A percentile compares a stretch with the other conserved stretches of the same genome.
phyloP scores from a whole-genome alignment of 2,113 vertebrate genomes.

The Bambusicola thoracicus region DNA sequence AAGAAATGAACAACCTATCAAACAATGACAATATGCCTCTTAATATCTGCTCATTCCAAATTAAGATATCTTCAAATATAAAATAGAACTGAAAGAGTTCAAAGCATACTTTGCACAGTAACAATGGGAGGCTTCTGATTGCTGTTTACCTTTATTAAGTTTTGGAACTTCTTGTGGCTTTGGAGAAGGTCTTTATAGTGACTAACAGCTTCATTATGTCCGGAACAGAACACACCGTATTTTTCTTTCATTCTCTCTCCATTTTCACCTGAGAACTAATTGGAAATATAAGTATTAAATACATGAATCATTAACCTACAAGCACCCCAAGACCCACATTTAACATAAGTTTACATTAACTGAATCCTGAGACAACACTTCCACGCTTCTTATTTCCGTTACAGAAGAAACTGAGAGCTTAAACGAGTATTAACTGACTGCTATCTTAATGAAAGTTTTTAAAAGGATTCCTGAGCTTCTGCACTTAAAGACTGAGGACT shows the following conservation, averaged over 20 bases:
- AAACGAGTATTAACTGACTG: background rate
- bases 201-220: constrained; percentile 88
- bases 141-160: constrained; percentile 87
- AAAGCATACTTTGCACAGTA: background rate
- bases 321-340: background rate
- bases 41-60: background rate
- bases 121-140: background rate
- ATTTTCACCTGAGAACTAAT: constrained; percentile 92
- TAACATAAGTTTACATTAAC: background rate
- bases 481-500: background rate
- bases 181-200: constrained; percentile 92
- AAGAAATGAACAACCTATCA: background rate
- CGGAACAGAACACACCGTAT: constrained; percentile 90
- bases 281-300: background rate
- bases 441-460: background rate
- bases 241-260: constrained; percentile 91
- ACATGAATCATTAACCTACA: background rate
- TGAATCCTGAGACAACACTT: background rate
- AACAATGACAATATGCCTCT: background rate
- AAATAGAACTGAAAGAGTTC: background rate
- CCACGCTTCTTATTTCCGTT: background rate
- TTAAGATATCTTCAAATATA: background rate
- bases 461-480: background rate
- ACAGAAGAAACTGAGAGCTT: background rate
- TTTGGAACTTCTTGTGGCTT: constrained; percentile 96